Base-by-base conservation (phyloP, 2,888 invertebrate species). In the Drosophila diplacantha region DNA sequence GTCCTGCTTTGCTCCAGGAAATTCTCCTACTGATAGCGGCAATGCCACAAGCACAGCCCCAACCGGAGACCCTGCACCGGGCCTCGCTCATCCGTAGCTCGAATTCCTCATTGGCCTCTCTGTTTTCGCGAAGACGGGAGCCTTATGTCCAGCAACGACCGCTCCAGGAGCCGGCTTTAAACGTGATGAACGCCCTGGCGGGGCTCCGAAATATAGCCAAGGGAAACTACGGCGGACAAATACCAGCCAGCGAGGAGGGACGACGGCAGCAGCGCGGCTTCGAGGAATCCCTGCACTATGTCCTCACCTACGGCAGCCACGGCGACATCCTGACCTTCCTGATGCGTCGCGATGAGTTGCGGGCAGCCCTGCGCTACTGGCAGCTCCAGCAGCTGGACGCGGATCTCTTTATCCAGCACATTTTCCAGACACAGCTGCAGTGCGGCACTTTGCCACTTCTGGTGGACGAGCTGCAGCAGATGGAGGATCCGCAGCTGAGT, bases 251-350 rank as follows among this genome's bases (percentile, higher is more conserved):
- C 9, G 75, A 72, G 14, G 70, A 67, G 6, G 51, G 29, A 7
- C 73, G 71, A 0, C 53, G 63, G 6, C 64, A 74, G 24, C 58
- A 68, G 1, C 90, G 91, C 71, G 91, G 91, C 71, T 93, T 93
- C 76, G 92, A 93, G 64, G 96, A 97, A 88, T 95, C 95, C 76
- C 87, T 95, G 3, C 95, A 93, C 86, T 97, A 97, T 87, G 89
- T 97, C 4, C 90, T 91, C 4, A 93, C 92, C 62, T 97, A 96
- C 81, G 96, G 96, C 1, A 93, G 93, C 4, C 93, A 93, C 80
- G 89, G 91, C 0, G 92, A 93, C 11, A 91, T 94, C 55, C 90
- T 96, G 53, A 91, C 92, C 61, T 96, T 96, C 85, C 93, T 93
- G 72, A 90, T 95, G 74, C 92, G 92, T 60, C 93, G 95, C 73